Base-by-base conservation (phyloP, 2,888 invertebrate genomes). In the Caprella mutica region DNA sequence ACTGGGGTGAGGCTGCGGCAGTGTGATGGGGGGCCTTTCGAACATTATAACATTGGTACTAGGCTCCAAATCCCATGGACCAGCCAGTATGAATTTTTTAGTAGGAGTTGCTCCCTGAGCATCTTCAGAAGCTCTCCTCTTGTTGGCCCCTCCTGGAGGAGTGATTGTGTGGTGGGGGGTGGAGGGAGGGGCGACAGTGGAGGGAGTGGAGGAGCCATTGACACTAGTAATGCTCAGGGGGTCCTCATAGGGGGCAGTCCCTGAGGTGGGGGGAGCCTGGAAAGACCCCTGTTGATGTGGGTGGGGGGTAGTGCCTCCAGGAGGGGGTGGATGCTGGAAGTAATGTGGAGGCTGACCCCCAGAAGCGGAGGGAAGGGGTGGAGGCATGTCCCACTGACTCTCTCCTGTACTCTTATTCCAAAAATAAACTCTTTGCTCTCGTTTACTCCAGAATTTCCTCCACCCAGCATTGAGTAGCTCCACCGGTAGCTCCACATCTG, bases 321-420 rank as follows among this genome's bases (percentile, higher is more conserved):
- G 19, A 23, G 24, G 23, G 21, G 29, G 24, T 5, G 17, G 48
- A 9, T 2, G 21, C 6, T 6, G 26, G 17, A 12, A 19, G 19
- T 5, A 19, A 9, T 5, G 30, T n/a, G 2, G 3, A 17, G n/a
- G 48, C 17, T 27, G n/a, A 9, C 12, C 40, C 5, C 8, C n/a
- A 40, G 40, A 17, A 40, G 40, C 6, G 12, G 52, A 26, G 27
- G 57, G 29, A 3, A 51, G 9, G 29, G 52, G 57, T 27, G 57
- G 80, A 14, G 93, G 93, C 80, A 91, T 82, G 72, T 96, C 94
- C 96, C 96, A 96, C 67, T 93, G 77, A n/a, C 93, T 93, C 75
- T 94, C 91, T 54, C 92, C 91, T 0, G 91, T 91, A 24, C 86
- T 75, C 75, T 92, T 92, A 72, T 96, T 96, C 88, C 93, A 96